Evolutionary conservation across 1,140 invertebrate species (phyloP), one percentile per base, ranked within the genome.

Genomic region (Rhyzopertha dominica): DNA sequence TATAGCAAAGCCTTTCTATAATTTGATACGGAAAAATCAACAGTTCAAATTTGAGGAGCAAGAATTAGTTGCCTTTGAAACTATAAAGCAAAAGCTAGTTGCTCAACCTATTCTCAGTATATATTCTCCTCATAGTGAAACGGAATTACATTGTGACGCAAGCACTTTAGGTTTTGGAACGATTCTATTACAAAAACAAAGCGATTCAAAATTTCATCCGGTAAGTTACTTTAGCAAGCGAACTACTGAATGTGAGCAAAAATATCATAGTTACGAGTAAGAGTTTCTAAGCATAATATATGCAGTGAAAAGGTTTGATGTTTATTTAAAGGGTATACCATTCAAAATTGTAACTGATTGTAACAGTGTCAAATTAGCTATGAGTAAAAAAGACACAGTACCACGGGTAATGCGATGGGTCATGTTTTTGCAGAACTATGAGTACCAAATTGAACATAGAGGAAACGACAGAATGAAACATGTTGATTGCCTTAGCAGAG

Each of bases 241-340:
- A 22, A 35, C 43, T 12, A 50, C 10, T 30, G 26, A 37, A 5
- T 44, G 40, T 17, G 54, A 63, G 46, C 8, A 32, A 13, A 44
- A 54, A 31, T 65, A 67, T 52, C 60, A 65, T 48, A 65, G 59
- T 1, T 67, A 64, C 26, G 64, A 69, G 23, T 23, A 66, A 1
- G 61, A 70, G 24, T 64, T 58, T 0, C 18, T 72, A 3, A 65
- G 63, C 0, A 60, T 70, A 0, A 59, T 68, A n/a, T 43, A 58
- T 5, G 22, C 46, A 0, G 9, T 67, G 1, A 45, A 46, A 10
- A 38, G 54, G 8, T 66, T 65, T 32, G 25, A 58, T 2, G 35
- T 61, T 1, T 74, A 71, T 46, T 25, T 72, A 1, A 25, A 58
- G 1, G 59, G 58, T 0, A 56, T 57, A 4, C 22, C 47, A 16